Base-by-base conservation (phyloP, 2,888 invertebrate species). In the Dendrolimus pini region DNA sequence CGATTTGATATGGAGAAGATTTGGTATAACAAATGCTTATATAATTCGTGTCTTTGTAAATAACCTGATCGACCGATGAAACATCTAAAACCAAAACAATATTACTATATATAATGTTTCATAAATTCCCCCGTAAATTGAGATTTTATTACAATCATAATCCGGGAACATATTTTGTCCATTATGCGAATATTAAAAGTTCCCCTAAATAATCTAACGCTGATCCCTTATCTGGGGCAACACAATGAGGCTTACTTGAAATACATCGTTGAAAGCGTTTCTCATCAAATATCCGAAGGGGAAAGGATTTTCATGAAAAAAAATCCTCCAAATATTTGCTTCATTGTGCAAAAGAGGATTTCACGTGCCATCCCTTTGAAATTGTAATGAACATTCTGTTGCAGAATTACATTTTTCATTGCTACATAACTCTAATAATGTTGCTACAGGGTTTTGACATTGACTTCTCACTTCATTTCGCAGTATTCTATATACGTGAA, bases 201-300 rank as follows among this genome's bases (percentile, higher is more conserved):
- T 47, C 47, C 47, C 47, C 12, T 47, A 30, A 30, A 30, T 30
- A 47, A 47, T 47, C 47, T 47, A 47, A 47, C 47, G 47, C 47
- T 47, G 47, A 47, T 47, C 47, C 47, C 47, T 47, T 47, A 47
- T 47, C 47, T 47, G 47, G 47, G 57, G 58, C 61, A 62, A 58
- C 56, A 61, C 61, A 63, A 61, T 62, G 60, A 41, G 58, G 47
- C 47, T 58, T 41, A 52, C 52, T 52, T 47, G 52, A 67, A 66
- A 65, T 66, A 60, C 66, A 67, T 64, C 65, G 65, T 62, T 61
- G 63, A 65, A 67, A 69, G 66, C 71, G 65, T 71, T 70, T 69
- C 71, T 70, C 76, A 80, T 81, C 72, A 80, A 80, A 78, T 78
- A 80, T 80, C 78, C 77, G 47, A 12, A 72, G 62, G 64, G 61